Evolutionary conservation across 2,797 vertebrate genomes (phyloP).

Genomic region (Xenopus petersii): DNA sequence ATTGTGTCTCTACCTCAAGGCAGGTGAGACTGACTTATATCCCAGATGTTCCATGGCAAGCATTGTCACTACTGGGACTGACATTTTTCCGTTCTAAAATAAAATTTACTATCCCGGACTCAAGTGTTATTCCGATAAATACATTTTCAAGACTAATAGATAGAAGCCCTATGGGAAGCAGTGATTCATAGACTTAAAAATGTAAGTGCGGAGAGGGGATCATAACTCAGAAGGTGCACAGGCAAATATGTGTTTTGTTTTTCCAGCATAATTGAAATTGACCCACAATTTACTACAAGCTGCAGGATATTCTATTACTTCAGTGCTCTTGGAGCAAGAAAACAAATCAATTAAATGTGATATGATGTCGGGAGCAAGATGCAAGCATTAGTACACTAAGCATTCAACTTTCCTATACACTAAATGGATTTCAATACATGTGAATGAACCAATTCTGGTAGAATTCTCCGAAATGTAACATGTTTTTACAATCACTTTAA

Average conservation of each 20-base stretch:
- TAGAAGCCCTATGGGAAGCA: conserved; percentile 36
- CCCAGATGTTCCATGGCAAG: conserved; percentile 5
- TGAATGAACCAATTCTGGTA: no score
- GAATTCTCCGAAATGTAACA: no score
- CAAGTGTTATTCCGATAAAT: conserved; percentile 20
- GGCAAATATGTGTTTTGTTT: conserved; percentile 29
- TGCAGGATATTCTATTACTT: conserved; percentile 49
- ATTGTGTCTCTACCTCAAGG: conserved; percentile 1
- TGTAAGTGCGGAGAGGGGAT: conserved; percentile 38
- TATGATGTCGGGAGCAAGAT: conserved; percentile 39
- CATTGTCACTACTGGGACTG: conserved; percentile 6
- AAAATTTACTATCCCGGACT: conserved; percentile 9
- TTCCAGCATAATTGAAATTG: conserved; percentile 52
- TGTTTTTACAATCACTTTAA: no score
- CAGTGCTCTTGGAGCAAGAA: conserved; percentile 44
- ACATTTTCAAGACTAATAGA: conserved; percentile 10
- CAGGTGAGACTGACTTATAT: background rate
- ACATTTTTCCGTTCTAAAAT: background rate
- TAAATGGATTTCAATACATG: no score
- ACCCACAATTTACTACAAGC: conserved; percentile 52
- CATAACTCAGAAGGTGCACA: conserved; percentile 50
- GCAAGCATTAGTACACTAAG: background rate
- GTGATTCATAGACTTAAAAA: conserved; percentile 46
- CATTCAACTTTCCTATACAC: background rate
- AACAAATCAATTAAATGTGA: conserved; percentile 44